phyloP scores from a whole-genome alignment of 2,113 vertebrate genomes.

The Perognathus longimembris region DNA sequence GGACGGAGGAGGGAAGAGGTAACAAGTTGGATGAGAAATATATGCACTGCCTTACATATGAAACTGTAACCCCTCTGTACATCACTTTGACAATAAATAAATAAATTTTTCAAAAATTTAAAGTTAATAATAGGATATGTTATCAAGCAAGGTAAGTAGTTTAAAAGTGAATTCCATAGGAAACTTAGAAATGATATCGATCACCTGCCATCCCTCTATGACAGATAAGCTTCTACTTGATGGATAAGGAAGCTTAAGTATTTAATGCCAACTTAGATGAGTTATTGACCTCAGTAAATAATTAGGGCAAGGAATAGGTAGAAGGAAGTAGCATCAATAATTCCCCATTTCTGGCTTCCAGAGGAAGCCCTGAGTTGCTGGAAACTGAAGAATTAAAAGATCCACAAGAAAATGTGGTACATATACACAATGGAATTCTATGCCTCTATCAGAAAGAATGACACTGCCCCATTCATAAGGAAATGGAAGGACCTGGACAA shows the following conservation, averaged over 20 bases:
- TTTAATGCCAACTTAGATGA: slow-evolving; percentile 8
- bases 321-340: slow-evolving; percentile 28
- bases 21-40: no score
- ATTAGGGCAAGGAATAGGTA: neutral
- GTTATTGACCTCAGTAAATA: neutral
- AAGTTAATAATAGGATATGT: neutral
- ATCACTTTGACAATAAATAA: no score
- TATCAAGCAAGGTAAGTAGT: neutral
- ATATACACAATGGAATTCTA: no score
- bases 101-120: no score
- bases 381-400: neutral
- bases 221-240: neutral
- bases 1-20: no score
- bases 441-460: no score
- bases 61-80: no score
- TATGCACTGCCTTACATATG: no score
- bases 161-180: neutral
- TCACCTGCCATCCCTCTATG: neutral
- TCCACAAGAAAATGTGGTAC: no score
- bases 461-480: no score
- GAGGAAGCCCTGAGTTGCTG: neutral
- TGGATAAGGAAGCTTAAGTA: neutral
- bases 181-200: neutral
- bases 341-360: slow-evolving; percentile 16
- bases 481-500: no score